Percentiles rank a stretch among this genome's conserved stretches.
Conservation (phyloP, 2,113 vertebrate species). For the Scolopax mira region DNA sequence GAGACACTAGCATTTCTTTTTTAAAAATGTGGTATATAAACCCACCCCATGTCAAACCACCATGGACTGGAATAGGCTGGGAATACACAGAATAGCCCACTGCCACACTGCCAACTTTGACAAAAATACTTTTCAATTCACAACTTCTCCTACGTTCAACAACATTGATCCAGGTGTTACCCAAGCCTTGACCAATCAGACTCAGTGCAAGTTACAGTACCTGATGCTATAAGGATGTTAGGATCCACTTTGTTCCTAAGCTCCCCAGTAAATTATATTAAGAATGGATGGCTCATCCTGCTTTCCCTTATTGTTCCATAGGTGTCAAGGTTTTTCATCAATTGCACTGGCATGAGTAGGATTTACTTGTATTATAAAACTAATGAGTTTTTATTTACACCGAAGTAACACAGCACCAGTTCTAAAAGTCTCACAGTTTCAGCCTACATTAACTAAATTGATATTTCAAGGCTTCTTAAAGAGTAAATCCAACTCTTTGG, state of each 20-base stretch:
- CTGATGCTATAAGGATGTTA: not conserved
- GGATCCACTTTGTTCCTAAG: not conserved
- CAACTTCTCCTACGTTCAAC: not conserved
- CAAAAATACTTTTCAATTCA: not conserved
- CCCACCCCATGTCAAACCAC: not conserved
- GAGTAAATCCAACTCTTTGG: not conserved
- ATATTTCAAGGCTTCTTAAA: constrained; percentile 4
- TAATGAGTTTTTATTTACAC: constrained; percentile 15
- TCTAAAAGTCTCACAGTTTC: not conserved
- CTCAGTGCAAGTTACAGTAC: not conserved
- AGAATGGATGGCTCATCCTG: not conserved
- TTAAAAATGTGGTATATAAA: not conserved
- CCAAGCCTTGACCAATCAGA: not conserved
- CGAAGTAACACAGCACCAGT: not conserved
- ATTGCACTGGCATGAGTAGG: not conserved
- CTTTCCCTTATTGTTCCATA: not conserved
- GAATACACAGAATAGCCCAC: not conserved
- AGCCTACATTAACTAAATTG: not conserved
- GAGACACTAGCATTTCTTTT: not conserved
- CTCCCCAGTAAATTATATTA: not conserved
- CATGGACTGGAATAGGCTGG: not conserved
- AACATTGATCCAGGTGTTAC: not conserved
- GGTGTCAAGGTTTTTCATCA: not conserved
- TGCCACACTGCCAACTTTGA: not conserved
- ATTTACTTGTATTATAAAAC: constrained; percentile 4